phyloP scores from a whole-genome alignment of 2,113 vertebrate genomes.

The Brachirus orientalis region DNA sequence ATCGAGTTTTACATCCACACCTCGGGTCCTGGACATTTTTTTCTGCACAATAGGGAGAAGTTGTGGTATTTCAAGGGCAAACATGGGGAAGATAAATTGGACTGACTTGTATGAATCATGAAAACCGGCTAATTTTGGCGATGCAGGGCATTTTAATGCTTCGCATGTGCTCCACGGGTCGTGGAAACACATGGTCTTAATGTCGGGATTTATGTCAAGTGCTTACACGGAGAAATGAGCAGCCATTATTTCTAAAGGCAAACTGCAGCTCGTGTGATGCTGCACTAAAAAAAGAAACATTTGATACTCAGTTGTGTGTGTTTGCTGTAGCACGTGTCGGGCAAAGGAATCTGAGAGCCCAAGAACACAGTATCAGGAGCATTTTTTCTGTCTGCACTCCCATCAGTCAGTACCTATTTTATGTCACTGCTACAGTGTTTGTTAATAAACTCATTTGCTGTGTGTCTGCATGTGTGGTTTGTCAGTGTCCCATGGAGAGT shows the following conservation, averaged over 20 bases:
- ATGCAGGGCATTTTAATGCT: constrained; percentile 22
- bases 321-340: background rate
- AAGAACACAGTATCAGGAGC: background rate
- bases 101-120: constrained; percentile 1
- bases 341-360: background rate
- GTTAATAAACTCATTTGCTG: too few species aligned
- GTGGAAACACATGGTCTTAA: constrained; percentile 28
- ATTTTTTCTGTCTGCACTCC: background rate
- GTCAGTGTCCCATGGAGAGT: too few species aligned
- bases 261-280: constrained; percentile 8
- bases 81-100: constrained; percentile 46
- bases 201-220: constrained; percentile 4
- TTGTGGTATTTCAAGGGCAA: constrained; percentile 50
- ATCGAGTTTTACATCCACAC: constrained; percentile 36
- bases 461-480: too few species aligned
- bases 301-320: background rate
- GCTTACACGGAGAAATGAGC: constrained; percentile 8
- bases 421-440: background rate
- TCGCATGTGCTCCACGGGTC: constrained; percentile 2
- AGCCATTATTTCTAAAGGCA: constrained; percentile 1
- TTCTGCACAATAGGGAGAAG: constrained; percentile 43
- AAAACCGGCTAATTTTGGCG: constrained; percentile 24
- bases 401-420: background rate
- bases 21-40: constrained; percentile 44
- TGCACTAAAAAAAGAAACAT: background rate